Percentiles rank a stretch among this genome's conserved stretches.
Conservation (phyloP, 2,888 invertebrate genomes). For the Herminia tarsipennalis region DNA sequence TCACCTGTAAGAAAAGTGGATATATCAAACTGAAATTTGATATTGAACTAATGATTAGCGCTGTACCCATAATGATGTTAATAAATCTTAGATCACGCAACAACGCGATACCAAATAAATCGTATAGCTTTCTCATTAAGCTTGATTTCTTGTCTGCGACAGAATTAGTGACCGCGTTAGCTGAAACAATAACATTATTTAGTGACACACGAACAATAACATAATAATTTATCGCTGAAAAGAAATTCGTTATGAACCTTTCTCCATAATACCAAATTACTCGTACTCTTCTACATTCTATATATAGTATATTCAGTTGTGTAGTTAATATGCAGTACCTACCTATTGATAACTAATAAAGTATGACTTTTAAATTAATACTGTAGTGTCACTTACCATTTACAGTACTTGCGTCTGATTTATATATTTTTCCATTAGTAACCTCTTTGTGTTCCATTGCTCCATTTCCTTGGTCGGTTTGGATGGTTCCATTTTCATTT, state of each 20-base stretch:
- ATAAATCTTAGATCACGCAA: constrained; percentile 87
- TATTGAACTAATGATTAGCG: constrained; percentile 88
- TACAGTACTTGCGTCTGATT: constrained; percentile 47
- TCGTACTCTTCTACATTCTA: no score
- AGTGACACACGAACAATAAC: not conserved
- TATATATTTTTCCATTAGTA: constrained; percentile 43
- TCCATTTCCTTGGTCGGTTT: constrained; percentile 38
- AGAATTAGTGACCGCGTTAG: not conserved
- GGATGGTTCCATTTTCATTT: constrained; percentile 34
- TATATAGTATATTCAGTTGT: no score
- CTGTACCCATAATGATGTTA: constrained; percentile 88
- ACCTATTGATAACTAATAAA: no score
- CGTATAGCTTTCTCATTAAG: constrained; percentile 63
- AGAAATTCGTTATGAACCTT: no score
- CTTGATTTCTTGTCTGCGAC: constrained; percentile 44
- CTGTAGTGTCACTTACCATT: constrained; percentile 50
- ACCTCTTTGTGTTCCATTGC: constrained; percentile 59
- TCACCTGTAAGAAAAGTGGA: constrained; percentile 88
- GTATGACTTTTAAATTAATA: not conserved
- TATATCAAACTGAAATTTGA: constrained; percentile 90
- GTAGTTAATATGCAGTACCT: no score
- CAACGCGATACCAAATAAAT: constrained; percentile 87
- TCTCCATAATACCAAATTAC: no score
- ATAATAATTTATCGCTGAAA: no score
- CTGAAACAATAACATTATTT: not conserved